Percentiles rank a stretch among this genome's conserved stretches.
Conservation (phyloP, 2,797 vertebrate genomes). For the Vultur gryphus region DNA sequence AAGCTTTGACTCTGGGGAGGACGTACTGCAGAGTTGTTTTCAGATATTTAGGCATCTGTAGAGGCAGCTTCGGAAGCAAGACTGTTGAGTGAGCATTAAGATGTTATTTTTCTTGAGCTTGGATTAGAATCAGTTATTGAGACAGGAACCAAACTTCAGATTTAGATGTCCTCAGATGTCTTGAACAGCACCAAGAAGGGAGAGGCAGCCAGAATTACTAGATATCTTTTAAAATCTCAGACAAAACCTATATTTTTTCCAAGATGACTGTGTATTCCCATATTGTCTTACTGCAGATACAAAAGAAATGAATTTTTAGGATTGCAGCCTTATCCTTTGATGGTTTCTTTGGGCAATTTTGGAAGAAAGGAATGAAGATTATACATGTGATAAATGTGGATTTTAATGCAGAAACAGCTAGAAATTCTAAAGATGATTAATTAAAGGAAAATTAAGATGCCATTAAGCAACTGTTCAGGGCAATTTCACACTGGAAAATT, state of each 20-base stretch:
- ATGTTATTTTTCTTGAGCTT: slow-evolving; percentile 33
- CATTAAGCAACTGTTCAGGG: slow-evolving; percentile 74
- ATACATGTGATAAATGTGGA: slow-evolving; percentile 53
- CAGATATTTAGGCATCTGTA: slow-evolving; percentile 27
- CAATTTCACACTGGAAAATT: slow-evolving; percentile 70
- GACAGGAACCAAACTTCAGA: slow-evolving; percentile 13
- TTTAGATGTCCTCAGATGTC: slow-evolving; percentile 16
- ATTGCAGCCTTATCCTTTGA: background rate
- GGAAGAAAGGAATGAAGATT: slow-evolving; percentile 44
- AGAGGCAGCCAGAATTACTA: background rate
- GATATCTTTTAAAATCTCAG: background rate
- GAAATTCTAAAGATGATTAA: slow-evolving; percentile 72
- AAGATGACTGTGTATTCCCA: background rate
- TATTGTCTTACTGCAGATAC: background rate
- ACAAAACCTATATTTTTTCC: background rate
- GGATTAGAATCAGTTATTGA: slow-evolving; percentile 7
- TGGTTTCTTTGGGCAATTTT: slow-evolving; percentile 38
- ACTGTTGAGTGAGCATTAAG: slow-evolving; percentile 32
- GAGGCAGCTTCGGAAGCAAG: background rate
- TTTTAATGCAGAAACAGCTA: slow-evolving; percentile 64
- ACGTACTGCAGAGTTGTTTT: background rate
- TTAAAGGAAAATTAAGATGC: slow-evolving; percentile 71
- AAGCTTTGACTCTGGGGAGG: slow-evolving; percentile 14
- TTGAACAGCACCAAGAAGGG: background rate
- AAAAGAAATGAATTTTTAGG: slow-evolving; percentile 4